Percentiles rank a stretch among this genome's conserved stretches.
Conservation (phyloP, 2,888 invertebrate genomes). For the Sclerodermus sp. region DNA sequence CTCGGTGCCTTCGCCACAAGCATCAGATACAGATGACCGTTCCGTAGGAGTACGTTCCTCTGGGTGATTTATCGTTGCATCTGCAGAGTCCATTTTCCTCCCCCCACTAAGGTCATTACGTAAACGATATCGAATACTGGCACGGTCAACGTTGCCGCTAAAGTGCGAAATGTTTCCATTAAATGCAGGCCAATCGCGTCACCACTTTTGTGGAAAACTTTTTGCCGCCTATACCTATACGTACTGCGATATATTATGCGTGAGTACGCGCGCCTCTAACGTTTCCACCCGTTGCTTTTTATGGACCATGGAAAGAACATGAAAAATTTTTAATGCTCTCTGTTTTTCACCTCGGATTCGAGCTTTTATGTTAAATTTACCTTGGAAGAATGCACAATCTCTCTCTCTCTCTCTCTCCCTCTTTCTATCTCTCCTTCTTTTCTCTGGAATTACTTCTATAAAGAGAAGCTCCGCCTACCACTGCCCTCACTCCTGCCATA, state of each 20-base stretch:
- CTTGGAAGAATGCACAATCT: neutral
- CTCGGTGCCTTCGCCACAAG: neutral
- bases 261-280: too few relatives aligned
- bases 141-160: slow-evolving; percentile 7
- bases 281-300: too few relatives aligned
- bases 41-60: slow-evolving; percentile 10
- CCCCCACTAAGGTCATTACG: slow-evolving; percentile 22
- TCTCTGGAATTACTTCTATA: too few relatives aligned
- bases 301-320: too few relatives aligned
- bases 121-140: slow-evolving; percentile 18
- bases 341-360: too few relatives aligned
- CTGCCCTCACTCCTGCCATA: too few relatives aligned
- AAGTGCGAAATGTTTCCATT: slow-evolving; percentile 11
- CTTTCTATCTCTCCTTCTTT: neutral
- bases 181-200: slow-evolving; percentile 11
- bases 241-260: too few relatives aligned
- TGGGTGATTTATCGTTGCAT: slow-evolving; percentile 23
- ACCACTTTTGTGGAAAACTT: neutral
- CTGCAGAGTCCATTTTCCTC: slow-evolving; percentile 9
- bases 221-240: too few relatives aligned
- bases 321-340: too few relatives aligned
- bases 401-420: slow-evolving; percentile 1
- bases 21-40: slow-evolving; percentile 16
- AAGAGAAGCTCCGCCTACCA: too few relatives aligned
- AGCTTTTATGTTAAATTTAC: too few relatives aligned